Evolutionary conservation across 2,113 vertebrate species (phyloP).

Genomic region (Chelonoidis abingdonii): DNA sequence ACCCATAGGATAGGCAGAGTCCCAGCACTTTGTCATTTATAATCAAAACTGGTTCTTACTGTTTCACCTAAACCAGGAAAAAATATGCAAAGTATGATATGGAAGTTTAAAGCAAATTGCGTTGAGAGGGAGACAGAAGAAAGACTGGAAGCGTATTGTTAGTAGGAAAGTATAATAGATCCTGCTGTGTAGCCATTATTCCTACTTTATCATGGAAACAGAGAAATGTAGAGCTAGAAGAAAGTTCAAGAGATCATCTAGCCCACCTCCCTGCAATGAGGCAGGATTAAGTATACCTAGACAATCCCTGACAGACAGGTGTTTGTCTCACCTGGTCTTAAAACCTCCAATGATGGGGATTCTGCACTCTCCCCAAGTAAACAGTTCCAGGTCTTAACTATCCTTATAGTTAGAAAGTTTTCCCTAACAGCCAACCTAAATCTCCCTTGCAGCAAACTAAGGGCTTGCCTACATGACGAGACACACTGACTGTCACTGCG

Average conservation of each 20-base stretch:
- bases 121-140: no score
- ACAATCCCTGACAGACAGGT: neutral
- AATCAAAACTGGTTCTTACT: neutral
- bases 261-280: neutral
- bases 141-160: neutral
- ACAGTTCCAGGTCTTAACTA: neutral
- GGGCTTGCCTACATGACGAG: neutral
- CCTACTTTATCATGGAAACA: neutral
- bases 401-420: neutral
- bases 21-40: slow-evolving; percentile 2
- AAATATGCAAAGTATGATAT: neutral
- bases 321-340: neutral
- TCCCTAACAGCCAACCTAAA: neutral
- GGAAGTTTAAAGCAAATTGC: neutral
- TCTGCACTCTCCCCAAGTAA: neutral
- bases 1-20: neutral
- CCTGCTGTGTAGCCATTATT: neutral
- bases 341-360: neutral
- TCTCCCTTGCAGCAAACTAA: neutral
- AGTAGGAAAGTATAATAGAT: neutral
- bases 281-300: neutral
- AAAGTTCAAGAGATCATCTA: neutral
- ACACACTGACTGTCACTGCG: neutral
- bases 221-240: neutral
- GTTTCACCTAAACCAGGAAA: neutral